Conservation (phyloP, 2,888 invertebrate genomes). For the Stenolophus ochropezus region DNA sequence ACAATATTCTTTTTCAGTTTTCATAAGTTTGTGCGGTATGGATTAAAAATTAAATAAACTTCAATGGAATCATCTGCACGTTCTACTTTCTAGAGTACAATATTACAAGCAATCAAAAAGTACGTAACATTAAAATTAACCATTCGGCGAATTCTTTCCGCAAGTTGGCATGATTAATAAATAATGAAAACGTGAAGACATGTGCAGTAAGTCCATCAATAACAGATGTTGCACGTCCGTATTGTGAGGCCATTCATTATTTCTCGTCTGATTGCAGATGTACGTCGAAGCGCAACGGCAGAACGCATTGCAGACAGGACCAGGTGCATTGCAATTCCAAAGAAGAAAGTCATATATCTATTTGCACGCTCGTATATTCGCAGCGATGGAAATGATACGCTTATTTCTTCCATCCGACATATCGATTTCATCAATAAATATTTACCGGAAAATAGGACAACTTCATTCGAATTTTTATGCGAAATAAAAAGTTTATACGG, state of each 20-base stretch:
- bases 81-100: not conserved
- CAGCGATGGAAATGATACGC: not conserved
- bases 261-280: slow-evolving; percentile 12
- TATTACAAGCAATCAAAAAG: not conserved
- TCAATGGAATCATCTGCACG: not conserved
- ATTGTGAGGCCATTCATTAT: slow-evolving; percentile 24
- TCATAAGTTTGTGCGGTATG: not conserved
- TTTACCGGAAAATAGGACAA: not conserved
- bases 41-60: not conserved
- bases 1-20: no score
- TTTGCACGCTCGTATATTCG: not conserved
- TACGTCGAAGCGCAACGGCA: not conserved
- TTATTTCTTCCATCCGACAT: not conserved
- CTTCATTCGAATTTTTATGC: not conserved
- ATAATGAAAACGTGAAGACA: not conserved
- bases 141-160: not conserved
- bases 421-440: not conserved
- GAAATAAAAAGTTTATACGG: not conserved
- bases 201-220: not conserved
- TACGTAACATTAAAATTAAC: not conserved
- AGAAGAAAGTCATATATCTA: not conserved
- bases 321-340: slow-evolving; percentile 3
- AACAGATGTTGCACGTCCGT: not conserved
- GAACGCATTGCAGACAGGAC: slow-evolving; percentile 14
- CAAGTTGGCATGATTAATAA: not conserved